phyloP scores from a whole-genome alignment of 1,140 invertebrate genomes.

The Drosophila willistoni region DNA sequence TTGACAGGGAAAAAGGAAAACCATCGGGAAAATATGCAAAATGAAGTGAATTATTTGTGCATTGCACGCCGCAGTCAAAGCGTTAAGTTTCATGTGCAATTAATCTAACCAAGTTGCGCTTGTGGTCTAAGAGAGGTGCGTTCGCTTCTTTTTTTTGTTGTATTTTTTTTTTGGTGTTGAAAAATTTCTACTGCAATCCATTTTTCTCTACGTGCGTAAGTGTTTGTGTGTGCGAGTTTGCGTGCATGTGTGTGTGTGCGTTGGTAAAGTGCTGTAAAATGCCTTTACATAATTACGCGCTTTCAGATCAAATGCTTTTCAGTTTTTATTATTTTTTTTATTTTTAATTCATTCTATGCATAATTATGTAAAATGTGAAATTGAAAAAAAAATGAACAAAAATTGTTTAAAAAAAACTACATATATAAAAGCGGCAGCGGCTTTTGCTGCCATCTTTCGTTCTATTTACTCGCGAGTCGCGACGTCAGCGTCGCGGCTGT shows the following conservation, averaged over 20 bases:
- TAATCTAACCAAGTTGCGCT: background rate
- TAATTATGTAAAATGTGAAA: conserved; percentile 62
- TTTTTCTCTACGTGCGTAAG: conserved; percentile 71
- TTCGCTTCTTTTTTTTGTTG: conserved; percentile 36
- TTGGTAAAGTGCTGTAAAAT: conserved; percentile 63
- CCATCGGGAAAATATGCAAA: conserved; percentile 62
- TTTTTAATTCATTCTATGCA: conserved; percentile 1
- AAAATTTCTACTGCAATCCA: conserved; percentile 79
- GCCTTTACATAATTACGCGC: conserved; percentile 75
- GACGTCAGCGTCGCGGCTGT: conserved; percentile 78
- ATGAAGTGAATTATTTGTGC: conserved; percentile 65
- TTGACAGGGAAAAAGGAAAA: conserved; percentile 32
- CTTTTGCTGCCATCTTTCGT: conserved; percentile 67
- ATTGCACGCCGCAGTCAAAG: conserved; percentile 39
- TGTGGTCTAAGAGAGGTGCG: conserved; percentile 43
- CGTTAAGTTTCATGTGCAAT: conserved; percentile 24
- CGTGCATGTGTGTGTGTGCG: conserved; percentile 31
- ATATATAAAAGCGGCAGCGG: conserved; percentile 29
- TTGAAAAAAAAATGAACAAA: conserved; percentile 5
- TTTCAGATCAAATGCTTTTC: conserved; percentile 18
- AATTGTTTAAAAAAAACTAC: conserved; percentile 48
- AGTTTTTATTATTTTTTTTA: conserved; percentile 22
- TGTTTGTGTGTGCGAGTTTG: conserved; percentile 34
- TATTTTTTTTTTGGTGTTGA: conserved; percentile 55
- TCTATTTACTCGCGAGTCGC: conserved; percentile 76